phyloP scores from a whole-genome alignment of 2,888 invertebrate species.

The Colletes collaris region DNA sequence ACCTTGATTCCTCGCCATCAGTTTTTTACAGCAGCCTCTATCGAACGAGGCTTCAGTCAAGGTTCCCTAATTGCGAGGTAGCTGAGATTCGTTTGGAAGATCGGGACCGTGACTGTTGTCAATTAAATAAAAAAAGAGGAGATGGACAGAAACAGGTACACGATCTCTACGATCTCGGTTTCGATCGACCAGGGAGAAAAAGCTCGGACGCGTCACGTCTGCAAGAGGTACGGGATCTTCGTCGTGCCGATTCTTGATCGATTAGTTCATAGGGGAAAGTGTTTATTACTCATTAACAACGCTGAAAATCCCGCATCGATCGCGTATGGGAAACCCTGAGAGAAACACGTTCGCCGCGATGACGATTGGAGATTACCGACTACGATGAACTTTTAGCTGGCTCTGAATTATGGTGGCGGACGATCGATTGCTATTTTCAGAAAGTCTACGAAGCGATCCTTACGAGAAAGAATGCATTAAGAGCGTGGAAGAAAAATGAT shows the following conservation, averaged over 20 bases:
- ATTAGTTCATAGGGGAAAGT: slow-evolving; percentile 65
- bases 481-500: too few relatives aligned
- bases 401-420: too few relatives aligned
- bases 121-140: too few relatives aligned
- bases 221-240: slow-evolving; percentile 34
- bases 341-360: slow-evolving; percentile 10
- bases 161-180: slow-evolving; percentile 4
- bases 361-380: slow-evolving; percentile 40
- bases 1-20: slow-evolving; percentile 35
- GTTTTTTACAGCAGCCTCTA: slow-evolving; percentile 3
- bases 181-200: slow-evolving; percentile 8
- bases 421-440: too few relatives aligned
- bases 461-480: too few relatives aligned
- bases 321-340: slow-evolving; percentile 26
- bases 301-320: slow-evolving; percentile 34
- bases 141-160: too few relatives aligned
- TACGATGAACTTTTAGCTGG: slow-evolving; percentile 24
- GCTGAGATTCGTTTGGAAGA: slow-evolving; percentile 28
- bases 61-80: slow-evolving; percentile 48
- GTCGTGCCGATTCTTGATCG: slow-evolving; percentile 61
- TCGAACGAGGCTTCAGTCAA: slow-evolving; percentile 29
- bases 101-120: not conserved
- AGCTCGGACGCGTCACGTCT: slow-evolving; percentile 31
- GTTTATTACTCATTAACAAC: slow-evolving; percentile 53
- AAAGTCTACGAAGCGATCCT: too few relatives aligned